Base-by-base conservation (phyloP, 1,140 invertebrate species). In the Schlechtendalia chinensis region DNA sequence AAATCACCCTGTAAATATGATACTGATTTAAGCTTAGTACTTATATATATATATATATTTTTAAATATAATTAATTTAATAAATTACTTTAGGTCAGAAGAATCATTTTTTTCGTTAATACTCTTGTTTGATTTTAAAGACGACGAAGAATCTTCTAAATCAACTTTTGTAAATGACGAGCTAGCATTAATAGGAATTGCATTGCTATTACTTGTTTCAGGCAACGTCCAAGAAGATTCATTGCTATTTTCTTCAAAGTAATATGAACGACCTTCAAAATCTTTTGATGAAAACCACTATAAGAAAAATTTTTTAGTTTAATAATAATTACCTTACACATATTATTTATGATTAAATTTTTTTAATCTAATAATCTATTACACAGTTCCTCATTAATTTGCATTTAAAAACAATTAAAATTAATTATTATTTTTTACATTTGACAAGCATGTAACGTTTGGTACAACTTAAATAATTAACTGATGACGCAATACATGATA, bases 201-300 rank as follows among this genome's bases (percentile, higher is more conserved):
- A 27, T 63, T 79, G 19, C 10, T 79, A 47, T 79, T 79, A 29
- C 0, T 58, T 32, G 61, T 27, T 2, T 87, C 84, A 14, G 90
- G 90, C 22, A 91, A 86, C 58, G 87, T 87, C 90, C 89, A 91
- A 17, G 88, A 88, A 11, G 89, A 90, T 82, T 89, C 88, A 82
- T 87, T 87, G 77, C 88, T 88, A 82, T 90, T 89, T 84, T 90
- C 89, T 84, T 90, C 88, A 83, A 89, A 90, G 83, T 88, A 90
- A 84, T 90, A 91, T 45, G 89, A 86, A 74, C 88, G 87, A n/a
- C 89, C 89, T 84, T 89, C 87, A 6, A 86, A 84, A 84, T 90
- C 89, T 58, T 84, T 86, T n/a, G 89, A 89, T 14, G 88, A 87
- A 83, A 89, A 88, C 90, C 90, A 91, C 89, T 90, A 11, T 1